Evolutionary conservation across 2,888 invertebrate species (phyloP).

Genomic region (Acleris holmiana): DNA sequence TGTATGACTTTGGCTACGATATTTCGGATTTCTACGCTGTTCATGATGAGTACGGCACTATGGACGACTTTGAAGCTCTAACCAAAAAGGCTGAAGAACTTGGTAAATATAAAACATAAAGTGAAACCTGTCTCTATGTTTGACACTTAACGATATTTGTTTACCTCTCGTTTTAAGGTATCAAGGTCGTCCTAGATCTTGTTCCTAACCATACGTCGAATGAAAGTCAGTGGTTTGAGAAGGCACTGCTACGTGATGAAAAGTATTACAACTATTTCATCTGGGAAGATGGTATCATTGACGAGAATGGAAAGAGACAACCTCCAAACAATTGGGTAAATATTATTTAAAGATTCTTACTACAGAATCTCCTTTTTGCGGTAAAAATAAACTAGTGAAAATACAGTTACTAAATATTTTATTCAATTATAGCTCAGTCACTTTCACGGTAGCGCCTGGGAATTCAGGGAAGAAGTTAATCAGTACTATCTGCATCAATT

Average conservation of each 20-base stretch:
- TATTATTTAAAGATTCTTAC: neutral
- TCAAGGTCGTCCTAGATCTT: slow-evolving; percentile 86
- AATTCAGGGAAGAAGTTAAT: slow-evolving; percentile 85
- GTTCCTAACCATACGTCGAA: slow-evolving; percentile 91
- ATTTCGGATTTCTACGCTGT: slow-evolving; percentile 88
- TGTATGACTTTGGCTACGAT: slow-evolving; percentile 93
- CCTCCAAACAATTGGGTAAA: slow-evolving; percentile 91
- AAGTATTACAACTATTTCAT: slow-evolving; percentile 89
- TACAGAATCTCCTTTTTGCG: no score
- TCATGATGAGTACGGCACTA: slow-evolving; percentile 88
- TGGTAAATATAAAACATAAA: slow-evolving; percentile 54
- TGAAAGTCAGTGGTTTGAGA: slow-evolving; percentile 92
- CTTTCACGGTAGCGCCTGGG: slow-evolving; percentile 90
- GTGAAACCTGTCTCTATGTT: no score
- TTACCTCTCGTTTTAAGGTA: slow-evolving; percentile 53
- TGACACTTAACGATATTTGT: neutral
- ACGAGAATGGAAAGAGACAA: slow-evolving; percentile 69
- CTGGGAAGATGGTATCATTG: slow-evolving; percentile 86
- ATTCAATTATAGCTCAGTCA: slow-evolving; percentile 68
- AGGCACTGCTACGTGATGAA: slow-evolving; percentile 85
- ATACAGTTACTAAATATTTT: neutral
- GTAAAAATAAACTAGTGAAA: neutral
- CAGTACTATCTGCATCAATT: slow-evolving; percentile 91
- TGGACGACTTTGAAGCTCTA: slow-evolving; percentile 88
- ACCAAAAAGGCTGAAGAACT: slow-evolving; percentile 76